Percentiles rank a stretch among this genome's conserved stretches.
Conservation (phyloP, 30 jellyfish, hydroid and myxozoan genomes). For the Calvadosia cruxmelitensis region DNA sequence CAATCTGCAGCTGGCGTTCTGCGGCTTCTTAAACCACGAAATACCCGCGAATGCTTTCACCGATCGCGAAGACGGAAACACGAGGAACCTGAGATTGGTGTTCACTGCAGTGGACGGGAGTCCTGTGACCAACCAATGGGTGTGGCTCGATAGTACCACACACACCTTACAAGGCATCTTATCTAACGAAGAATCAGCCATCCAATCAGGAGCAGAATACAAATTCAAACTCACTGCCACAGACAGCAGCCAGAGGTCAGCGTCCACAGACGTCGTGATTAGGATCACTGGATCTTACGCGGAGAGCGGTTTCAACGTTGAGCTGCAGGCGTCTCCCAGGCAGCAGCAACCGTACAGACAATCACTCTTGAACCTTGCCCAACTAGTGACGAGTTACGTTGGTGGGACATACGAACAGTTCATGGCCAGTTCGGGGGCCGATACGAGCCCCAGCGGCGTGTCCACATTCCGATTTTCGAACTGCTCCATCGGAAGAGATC, state of each 20-base stretch:
- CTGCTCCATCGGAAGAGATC: not conserved
- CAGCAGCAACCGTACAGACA: not conserved
- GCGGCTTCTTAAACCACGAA: conserved; percentile 20
- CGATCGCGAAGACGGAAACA: conserved; percentile 69
- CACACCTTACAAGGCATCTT: conserved; percentile 40
- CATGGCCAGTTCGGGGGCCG: not conserved
- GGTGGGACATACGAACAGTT: not conserved
- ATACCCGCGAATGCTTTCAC: conserved; percentile 59
- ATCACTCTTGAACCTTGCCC: not conserved
- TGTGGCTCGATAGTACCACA: conserved; percentile 15
- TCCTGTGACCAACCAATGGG: conserved; percentile 24
- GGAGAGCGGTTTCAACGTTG: conserved; percentile 14
- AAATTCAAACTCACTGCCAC: conserved; percentile 35
- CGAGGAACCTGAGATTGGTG: conserved; percentile 39
- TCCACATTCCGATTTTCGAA: not conserved
- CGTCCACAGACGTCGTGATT: conserved; percentile 17
- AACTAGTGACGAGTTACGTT: not conserved
- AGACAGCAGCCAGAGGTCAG: conserved; percentile 30
- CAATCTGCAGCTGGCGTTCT: conserved; percentile 39
- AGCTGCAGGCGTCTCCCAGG: conserved; percentile 8
- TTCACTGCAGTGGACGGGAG: not conserved
- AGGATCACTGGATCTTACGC: conserved; percentile 1
- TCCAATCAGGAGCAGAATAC: conserved; percentile 4
- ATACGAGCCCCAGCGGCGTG: not conserved
- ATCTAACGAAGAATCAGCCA: conserved; percentile 30